Conservation (phyloP, 2,797 vertebrate genomes). For the Acipenser oxyrinchus region DNA sequence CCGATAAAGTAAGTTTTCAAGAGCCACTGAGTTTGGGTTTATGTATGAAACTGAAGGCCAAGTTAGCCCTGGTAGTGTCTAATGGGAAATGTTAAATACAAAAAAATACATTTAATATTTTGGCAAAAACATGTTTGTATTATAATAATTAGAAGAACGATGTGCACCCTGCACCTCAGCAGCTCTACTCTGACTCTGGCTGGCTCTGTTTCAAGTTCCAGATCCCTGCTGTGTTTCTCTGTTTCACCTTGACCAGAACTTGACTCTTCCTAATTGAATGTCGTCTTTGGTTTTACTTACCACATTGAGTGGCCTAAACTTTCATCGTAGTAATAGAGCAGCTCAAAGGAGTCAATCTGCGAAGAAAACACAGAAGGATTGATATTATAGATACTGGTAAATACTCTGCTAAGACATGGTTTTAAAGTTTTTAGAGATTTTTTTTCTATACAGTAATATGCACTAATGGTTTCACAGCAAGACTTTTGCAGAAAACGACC, state of each 20-base stretch:
- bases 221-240: background rate
- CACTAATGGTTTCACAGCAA: constrained; percentile 64
- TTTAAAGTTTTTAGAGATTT: constrained; percentile 30
- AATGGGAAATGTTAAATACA: background rate
- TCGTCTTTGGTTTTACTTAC: constrained; percentile 49
- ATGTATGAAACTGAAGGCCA: too few species aligned
- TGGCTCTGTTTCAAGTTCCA: too few species aligned
- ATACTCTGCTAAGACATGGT: background rate
- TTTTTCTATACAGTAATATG: constrained; percentile 20
- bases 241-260: background rate
- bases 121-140: too few species aligned
- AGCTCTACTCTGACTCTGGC: too few species aligned
- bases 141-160: too few species aligned
- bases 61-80: background rate
- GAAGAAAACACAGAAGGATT: constrained; percentile 12
- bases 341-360: constrained; percentile 95
- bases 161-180: too few species aligned
- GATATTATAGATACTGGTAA: background rate
- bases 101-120: background rate
- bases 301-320: constrained; percentile 91
- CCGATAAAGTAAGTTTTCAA: background rate
- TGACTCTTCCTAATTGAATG: background rate
- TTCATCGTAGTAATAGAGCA: constrained; percentile 94
- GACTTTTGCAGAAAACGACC: constrained; percentile 57
- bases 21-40: too few species aligned